These are phyloP conservation scores for Littorina saxatilis DNA, from an alignment of 1,140 invertebrate genomes.

Conservation along the genomic window DNA sequence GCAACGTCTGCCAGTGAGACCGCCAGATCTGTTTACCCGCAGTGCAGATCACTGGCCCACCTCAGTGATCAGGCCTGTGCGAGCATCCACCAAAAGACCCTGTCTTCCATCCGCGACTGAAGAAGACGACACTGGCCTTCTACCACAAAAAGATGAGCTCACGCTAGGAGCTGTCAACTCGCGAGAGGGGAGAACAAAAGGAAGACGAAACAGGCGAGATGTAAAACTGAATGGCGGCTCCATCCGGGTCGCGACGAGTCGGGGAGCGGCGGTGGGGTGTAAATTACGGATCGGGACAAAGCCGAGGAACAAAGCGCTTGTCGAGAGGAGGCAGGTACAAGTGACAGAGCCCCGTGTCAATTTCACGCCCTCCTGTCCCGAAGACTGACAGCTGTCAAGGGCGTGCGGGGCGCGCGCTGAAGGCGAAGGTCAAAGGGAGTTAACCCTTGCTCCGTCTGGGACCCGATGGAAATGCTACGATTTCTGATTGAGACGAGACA, in stretches of 20 bases:
- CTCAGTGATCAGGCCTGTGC: too few relatives aligned
- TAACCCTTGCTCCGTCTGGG: conserved; percentile 1
- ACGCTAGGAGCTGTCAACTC: conserved; percentile 1
- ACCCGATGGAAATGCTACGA: conserved; percentile 16
- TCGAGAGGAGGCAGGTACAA: conserved; percentile 5
- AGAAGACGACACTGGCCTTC: background rate
- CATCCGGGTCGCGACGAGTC: background rate
- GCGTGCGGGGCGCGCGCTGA: conserved; percentile 15
- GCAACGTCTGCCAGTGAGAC: too few relatives aligned
- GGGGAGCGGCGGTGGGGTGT: conserved; percentile 24
- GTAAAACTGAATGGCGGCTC: background rate
- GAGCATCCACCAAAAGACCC: too few relatives aligned
- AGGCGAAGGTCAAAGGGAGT: conserved; percentile 22
- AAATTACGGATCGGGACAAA: conserved; percentile 27
- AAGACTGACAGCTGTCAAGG: conserved; percentile 34
- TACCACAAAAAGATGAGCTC: conserved; percentile 15
- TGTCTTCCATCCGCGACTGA: background rate
- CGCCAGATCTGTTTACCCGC: too few relatives aligned
- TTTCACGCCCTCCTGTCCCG: conserved; percentile 22
- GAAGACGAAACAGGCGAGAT: background rate
- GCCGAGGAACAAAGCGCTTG: conserved; percentile 10
- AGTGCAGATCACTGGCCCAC: too few relatives aligned
- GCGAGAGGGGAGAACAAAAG: background rate
- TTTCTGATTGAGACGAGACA: background rate
- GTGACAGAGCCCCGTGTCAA: conserved; percentile 25